A percentile compares a stretch with the other conserved stretches of the same genome.
Evolutionary conservation across 1,140 invertebrate species (phyloP).

Genomic region (Drosophila sp.): DNA sequence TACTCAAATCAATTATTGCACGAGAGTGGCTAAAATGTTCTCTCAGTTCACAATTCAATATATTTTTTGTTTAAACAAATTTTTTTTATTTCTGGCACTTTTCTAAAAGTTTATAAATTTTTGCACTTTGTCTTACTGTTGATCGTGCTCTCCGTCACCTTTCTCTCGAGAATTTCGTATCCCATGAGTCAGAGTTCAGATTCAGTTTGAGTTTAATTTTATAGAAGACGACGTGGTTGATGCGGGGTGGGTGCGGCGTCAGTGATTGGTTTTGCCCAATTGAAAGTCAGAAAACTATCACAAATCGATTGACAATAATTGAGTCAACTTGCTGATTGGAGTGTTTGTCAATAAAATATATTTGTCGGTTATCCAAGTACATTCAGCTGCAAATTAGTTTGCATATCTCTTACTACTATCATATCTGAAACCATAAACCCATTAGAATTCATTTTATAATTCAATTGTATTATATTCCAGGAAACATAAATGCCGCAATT

Average conservation of each 20-base stretch:
- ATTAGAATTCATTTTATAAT: not conserved
- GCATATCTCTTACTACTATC: slow-evolving; percentile 4
- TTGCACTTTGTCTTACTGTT: not conserved
- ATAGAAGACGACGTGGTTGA: not conserved
- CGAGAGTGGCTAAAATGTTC: not conserved
- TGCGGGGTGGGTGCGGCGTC: not conserved
- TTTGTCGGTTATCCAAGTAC: slow-evolving; percentile 12
- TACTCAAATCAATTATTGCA: not conserved
- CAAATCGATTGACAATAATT: slow-evolving; percentile 2
- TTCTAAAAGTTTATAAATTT: not conserved
- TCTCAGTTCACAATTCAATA: not conserved
- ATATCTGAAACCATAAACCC: not conserved
- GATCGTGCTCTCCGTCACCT: not conserved
- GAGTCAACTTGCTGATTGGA: slow-evolving; percentile 9
- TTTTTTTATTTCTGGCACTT: not conserved
- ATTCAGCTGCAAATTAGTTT: slow-evolving; percentile 11
- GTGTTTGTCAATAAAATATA: slow-evolving; percentile 31
- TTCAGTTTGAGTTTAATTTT: not conserved
- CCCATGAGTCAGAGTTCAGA: not conserved
- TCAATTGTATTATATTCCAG: not conserved
- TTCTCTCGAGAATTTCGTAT: not conserved
- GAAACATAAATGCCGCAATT: not conserved
- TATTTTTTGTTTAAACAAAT: not conserved
- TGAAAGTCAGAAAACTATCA: slow-evolving; percentile 1
- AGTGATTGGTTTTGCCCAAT: not conserved